Evolutionary conservation across 2,888 invertebrate genomes (phyloP).

Genomic region (Lasioglossum morio): DNA sequence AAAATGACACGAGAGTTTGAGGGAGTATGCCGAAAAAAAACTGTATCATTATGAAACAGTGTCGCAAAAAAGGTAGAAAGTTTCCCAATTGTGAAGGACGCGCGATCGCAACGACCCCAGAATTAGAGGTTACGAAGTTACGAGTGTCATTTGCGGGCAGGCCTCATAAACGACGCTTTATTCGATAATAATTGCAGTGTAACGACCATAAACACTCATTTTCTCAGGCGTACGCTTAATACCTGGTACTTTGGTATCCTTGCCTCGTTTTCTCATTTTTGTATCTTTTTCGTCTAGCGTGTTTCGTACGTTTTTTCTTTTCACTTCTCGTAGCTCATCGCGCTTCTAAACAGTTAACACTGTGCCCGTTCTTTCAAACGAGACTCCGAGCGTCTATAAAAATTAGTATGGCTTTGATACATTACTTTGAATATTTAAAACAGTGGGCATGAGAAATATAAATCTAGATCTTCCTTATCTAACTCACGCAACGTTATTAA

Average conservation of each 20-base stretch:
- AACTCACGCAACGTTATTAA: neutral
- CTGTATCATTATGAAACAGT: neutral
- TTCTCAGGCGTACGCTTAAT: conserved; percentile 74
- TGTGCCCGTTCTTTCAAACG: neutral
- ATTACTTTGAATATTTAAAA: neutral
- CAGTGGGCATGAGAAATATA: neutral
- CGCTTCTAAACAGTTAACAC: conserved; percentile 20
- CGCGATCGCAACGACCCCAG: conserved; percentile 45
- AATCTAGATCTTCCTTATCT: neutral
- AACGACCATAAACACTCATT: conserved; percentile 79
- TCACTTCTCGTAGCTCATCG: conserved; percentile 12
- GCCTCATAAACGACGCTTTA: conserved; percentile 80
- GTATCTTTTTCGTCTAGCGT: conserved; percentile 48
- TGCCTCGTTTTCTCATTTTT: conserved; percentile 65
- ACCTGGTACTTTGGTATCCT: conserved; percentile 67
- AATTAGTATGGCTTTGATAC: neutral
- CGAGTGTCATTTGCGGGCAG: conserved; percentile 79
- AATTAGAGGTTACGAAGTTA: conserved; percentile 75
- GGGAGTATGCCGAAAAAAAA: neutral
- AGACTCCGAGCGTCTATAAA: neutral
- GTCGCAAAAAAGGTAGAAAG: conserved; percentile 25
- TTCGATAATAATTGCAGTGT: conserved; percentile 82
- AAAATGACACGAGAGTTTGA: neutral
- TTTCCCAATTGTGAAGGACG: conserved; percentile 57
- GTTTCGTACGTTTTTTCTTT: conserved; percentile 33